A percentile compares a stretch with the other conserved stretches of the same genome.
Evolutionary conservation across 2,113 vertebrate genomes (phyloP).

Genomic region (Amphiprion ocellaris): DNA sequence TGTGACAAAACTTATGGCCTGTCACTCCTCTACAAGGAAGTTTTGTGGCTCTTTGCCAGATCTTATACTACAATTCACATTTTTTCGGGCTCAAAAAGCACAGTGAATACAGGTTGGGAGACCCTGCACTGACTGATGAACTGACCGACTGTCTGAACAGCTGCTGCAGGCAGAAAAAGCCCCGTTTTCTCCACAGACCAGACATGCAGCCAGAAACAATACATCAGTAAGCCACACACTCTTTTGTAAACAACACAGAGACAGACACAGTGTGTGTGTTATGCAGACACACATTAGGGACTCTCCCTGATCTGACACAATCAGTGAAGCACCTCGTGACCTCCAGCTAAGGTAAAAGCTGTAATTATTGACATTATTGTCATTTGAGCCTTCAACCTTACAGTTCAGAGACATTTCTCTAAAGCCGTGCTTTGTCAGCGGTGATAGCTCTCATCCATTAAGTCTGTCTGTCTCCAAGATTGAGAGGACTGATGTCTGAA

Average conservation of each 20-base stretch:
- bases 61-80: background rate
- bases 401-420: constrained; percentile 36
- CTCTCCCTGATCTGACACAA: constrained; percentile 30
- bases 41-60: background rate
- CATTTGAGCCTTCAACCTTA: constrained; percentile 10
- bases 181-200: constrained; percentile 20
- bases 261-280: background rate
- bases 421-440: constrained; percentile 23
- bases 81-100: too few relatives aligned
- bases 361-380: constrained; percentile 41
- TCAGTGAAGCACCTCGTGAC: constrained; percentile 29
- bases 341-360: constrained; percentile 44
- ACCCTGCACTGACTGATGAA: background rate
- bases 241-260: background rate
- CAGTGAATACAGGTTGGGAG: background rate
- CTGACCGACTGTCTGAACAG: constrained; percentile 6
- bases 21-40: background rate
- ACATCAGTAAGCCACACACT: constrained; percentile 3
- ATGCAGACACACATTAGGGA: constrained; percentile 1
- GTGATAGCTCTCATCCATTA: constrained; percentile 35
- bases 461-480: constrained; percentile 34
- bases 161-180: background rate
- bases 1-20: background rate
- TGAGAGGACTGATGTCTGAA: background rate
- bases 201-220: constrained; percentile 33